A percentile compares a stretch with the other conserved stretches of the same genome.
These are phyloP conservation scores for Sebastes minor DNA, from an alignment of 2,797 vertebrate genomes.

Conservation along the genomic window DNA sequence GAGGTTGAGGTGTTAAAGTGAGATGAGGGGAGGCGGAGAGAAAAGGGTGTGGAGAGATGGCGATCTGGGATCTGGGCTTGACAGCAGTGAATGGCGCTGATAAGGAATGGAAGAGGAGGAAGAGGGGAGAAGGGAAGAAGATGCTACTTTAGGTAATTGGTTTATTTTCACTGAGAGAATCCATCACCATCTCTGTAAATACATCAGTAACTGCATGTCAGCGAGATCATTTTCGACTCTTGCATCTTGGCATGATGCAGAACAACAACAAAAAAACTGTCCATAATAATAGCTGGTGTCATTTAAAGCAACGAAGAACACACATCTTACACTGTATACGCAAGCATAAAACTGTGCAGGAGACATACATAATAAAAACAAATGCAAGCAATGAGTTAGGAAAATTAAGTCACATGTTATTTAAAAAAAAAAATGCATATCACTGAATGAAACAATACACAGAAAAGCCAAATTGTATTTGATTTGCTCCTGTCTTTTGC, in stretches of 20 bases:
- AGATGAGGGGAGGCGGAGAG: constrained; percentile 42
- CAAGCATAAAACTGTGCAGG: background rate
- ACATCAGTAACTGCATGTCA: constrained; percentile 43
- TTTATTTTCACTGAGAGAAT: constrained; percentile 64
- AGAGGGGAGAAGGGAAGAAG: constrained; percentile 23
- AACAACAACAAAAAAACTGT: background rate
- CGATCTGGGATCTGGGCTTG: constrained; percentile 42
- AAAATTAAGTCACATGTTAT: background rate
- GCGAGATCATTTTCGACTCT: constrained; percentile 40
- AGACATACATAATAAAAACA: background rate
- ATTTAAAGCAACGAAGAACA: constrained; percentile 6
- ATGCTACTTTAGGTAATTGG: constrained; percentile 64
- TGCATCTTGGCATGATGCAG: constrained; percentile 23
- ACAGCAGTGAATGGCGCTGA: constrained; percentile 45
- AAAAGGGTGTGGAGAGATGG: constrained; percentile 25
- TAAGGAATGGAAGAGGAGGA: constrained; percentile 53
- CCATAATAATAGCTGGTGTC: background rate
- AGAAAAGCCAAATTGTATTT: background rate
- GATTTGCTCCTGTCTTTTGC: background rate
- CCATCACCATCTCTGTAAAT: constrained; percentile 55
- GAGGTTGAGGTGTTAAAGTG: constrained; percentile 70
- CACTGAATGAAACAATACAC: background rate
- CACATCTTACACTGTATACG: background rate
- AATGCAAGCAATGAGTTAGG: background rate
- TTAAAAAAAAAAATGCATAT: background rate